phyloP scores from a whole-genome alignment of 1,140 invertebrate genomes.

The Lucilia sericata region DNA sequence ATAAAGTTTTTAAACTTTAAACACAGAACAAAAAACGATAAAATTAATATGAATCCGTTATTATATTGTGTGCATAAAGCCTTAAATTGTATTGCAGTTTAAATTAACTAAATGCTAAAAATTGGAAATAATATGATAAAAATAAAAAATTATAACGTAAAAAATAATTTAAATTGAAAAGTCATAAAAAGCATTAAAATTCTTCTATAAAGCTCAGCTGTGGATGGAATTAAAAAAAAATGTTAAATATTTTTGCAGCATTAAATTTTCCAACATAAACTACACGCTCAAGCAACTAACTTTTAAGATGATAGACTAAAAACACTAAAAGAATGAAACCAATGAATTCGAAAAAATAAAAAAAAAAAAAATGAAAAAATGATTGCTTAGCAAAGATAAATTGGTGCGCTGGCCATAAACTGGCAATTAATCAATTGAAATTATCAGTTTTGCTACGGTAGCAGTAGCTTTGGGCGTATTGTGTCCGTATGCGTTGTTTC shows the following conservation, averaged over 20 bases:
- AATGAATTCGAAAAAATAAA: conserved; percentile 17
- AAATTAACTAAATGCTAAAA: too few species aligned
- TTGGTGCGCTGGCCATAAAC: conserved; percentile 49
- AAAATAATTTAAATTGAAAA: conserved; percentile 4
- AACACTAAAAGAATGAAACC: neutral
- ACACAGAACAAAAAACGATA: too few species aligned
- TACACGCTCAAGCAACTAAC: neutral
- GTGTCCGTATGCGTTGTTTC: conserved; percentile 37
- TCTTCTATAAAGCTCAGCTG: neutral
- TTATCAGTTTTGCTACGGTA: conserved; percentile 49
- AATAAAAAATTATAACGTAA: too few species aligned
- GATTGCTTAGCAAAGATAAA: conserved; percentile 47
- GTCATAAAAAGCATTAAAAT: neutral
- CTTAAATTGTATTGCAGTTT: too few species aligned
- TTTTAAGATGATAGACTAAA: conserved; percentile 3
- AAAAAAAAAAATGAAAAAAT: conserved; percentile 23
- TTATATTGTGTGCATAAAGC: too few species aligned
- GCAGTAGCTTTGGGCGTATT: conserved; percentile 46
- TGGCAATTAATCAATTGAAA: conserved; percentile 51
- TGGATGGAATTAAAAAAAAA: neutral
- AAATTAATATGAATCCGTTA: too few species aligned
- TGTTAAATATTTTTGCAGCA: conserved; percentile 28
- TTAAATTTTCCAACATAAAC: neutral
- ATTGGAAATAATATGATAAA: too few species aligned
- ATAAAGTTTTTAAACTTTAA: too few species aligned